Evolutionary conservation across 2,888 invertebrate genomes (phyloP).

Genomic region (Mamestra brassicae): DNA sequence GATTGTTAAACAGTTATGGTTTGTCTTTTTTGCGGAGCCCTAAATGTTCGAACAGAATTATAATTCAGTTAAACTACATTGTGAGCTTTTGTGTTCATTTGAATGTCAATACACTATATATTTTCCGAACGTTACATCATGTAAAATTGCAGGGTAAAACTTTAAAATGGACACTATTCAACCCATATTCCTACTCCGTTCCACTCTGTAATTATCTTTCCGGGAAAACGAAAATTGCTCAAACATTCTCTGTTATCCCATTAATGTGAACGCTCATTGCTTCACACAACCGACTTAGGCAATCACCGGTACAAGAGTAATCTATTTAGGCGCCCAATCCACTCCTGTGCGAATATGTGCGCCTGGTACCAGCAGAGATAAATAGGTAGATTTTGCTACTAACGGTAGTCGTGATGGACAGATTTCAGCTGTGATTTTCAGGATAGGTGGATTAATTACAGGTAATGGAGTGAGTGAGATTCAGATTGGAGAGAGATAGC

Average conservation of each 20-base stretch:
- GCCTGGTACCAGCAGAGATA: slow-evolving; percentile 35
- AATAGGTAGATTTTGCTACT: slow-evolving; percentile 18
- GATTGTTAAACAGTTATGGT: slow-evolving; percentile 3
- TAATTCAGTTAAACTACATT: neutral
- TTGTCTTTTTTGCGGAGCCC: too few relatives aligned
- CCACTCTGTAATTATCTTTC: slow-evolving; percentile 19
- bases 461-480: slow-evolving; percentile 6
- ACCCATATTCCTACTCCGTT: neutral
- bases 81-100: neutral
- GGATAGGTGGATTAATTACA: slow-evolving; percentile 14
- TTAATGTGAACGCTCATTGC: slow-evolving; percentile 32
- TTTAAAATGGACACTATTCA: too few relatives aligned
- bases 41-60: too few relatives aligned
- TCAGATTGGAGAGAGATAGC: slow-evolving; percentile 12
- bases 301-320: slow-evolving; percentile 48
- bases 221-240: slow-evolving; percentile 5
- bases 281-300: slow-evolving; percentile 26
- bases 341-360: slow-evolving; percentile 34
- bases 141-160: too few relatives aligned
- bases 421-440: slow-evolving; percentile 25
- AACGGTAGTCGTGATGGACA: slow-evolving; percentile 4
- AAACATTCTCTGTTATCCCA: slow-evolving; percentile 29
- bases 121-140: too few relatives aligned
- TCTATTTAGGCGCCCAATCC: slow-evolving; percentile 55
- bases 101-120: neutral